phyloP scores from a whole-genome alignment of 2,888 invertebrate genomes.

The Bugula neritina region DNA sequence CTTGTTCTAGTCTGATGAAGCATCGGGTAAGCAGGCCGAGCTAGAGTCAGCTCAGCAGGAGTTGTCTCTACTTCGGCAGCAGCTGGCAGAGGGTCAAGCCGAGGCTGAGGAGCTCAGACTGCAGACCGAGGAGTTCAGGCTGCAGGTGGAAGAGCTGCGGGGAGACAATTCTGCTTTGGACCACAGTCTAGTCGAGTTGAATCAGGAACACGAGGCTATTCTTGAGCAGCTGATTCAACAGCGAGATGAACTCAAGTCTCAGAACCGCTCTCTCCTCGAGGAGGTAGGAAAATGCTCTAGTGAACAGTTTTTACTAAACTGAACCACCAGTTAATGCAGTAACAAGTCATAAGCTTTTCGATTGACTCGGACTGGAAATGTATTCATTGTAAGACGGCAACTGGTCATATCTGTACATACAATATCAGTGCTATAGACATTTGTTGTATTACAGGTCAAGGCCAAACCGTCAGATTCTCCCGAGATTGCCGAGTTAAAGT shows the following conservation, averaged over 20 bases:
- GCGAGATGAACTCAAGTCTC: neutral
- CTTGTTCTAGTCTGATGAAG: neutral
- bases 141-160: conserved; percentile 30
- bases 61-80: conserved; percentile 68
- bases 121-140: neutral
- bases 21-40: conserved; percentile 42
- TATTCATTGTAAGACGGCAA: too few relatives aligned
- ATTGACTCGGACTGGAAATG: too few relatives aligned
- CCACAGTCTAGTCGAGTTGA: conserved; percentile 1
- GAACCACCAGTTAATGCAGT: too few relatives aligned
- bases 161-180: conserved; percentile 30
- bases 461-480: neutral
- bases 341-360: too few relatives aligned
- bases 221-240: conserved; percentile 6
- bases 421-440: too few relatives aligned
- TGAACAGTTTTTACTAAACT: too few relatives aligned
- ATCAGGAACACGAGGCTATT: neutral
- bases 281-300: too few relatives aligned
- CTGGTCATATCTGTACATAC: too few relatives aligned
- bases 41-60: conserved; percentile 64
- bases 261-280: neutral
- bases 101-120: conserved; percentile 33
- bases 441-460: too few relatives aligned
- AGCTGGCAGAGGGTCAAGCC: conserved; percentile 55
- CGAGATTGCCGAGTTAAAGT: conserved; percentile 33